Evolutionary conservation across 2,888 invertebrate species (phyloP).

Genomic region (Phengaris arion): DNA sequence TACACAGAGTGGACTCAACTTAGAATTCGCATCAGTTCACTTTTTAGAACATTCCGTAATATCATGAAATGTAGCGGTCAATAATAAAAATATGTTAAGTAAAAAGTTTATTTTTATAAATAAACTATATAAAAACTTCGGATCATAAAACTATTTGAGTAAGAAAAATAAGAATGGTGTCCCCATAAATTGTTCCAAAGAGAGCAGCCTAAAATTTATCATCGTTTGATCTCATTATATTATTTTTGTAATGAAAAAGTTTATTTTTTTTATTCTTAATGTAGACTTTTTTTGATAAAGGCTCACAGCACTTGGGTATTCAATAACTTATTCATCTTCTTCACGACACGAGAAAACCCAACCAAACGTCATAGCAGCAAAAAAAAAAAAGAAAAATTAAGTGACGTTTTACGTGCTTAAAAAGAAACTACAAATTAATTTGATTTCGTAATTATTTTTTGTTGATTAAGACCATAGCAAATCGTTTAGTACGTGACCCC

Average conservation of each 20-base stretch:
- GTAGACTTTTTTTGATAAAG: conserved; percentile 45
- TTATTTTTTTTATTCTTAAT: conserved; percentile 65
- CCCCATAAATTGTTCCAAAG: conserved; percentile 73
- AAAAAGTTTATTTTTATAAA: neutral
- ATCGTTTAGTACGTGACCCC: neutral
- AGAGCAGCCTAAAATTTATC: conserved; percentile 78
- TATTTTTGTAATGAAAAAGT: conserved; percentile 69
- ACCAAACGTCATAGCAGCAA: neutral
- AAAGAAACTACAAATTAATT: neutral
- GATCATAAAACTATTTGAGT: conserved; percentile 35
- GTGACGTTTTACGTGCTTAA: neutral
- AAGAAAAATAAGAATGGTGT: conserved; percentile 32
- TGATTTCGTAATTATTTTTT: neutral
- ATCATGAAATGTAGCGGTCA: neutral
- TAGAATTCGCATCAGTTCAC: neutral
- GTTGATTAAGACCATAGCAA: neutral
- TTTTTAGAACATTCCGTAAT: neutral
- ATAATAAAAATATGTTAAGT: neutral
- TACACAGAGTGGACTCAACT: neutral
- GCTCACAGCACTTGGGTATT: conserved; percentile 43
- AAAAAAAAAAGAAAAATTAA: neutral
- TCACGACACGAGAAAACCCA: neutral
- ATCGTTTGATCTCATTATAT: conserved; percentile 79
- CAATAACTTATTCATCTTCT: neutral
- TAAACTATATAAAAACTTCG: conserved; percentile 9